These are phyloP conservation scores for Balanococcus diminutus DNA, from an alignment of 2,888 invertebrate species.

Conservation along the genomic window DNA sequence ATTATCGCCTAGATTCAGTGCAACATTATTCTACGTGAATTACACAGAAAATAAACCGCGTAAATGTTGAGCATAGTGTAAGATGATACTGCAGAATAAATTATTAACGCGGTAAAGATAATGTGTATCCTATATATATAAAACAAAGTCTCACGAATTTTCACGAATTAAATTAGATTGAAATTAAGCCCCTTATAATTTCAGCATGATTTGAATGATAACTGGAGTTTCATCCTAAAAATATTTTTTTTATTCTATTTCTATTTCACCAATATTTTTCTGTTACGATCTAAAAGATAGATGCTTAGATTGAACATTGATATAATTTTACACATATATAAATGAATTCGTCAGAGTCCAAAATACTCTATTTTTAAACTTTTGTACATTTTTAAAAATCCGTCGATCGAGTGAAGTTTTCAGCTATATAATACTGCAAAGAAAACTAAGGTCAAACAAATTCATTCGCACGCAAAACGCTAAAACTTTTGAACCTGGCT, in stretches of 20 bases:
- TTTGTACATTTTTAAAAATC: background rate
- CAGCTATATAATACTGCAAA: background rate
- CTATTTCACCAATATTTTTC: too few relatives aligned
- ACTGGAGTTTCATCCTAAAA: background rate
- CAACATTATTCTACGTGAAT: background rate
- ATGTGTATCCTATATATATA: background rate
- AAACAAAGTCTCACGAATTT: background rate
- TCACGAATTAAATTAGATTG: background rate
- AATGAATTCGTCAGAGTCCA: too few relatives aligned
- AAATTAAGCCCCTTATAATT: background rate
- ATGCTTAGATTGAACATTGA: too few relatives aligned
- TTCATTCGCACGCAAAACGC: conserved; percentile 7
- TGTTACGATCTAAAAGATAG: background rate
- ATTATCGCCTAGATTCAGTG: background rate
- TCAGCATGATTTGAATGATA: background rate
- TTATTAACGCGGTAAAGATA: background rate
- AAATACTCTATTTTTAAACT: too few relatives aligned
- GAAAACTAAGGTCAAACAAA: background rate
- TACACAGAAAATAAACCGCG: background rate
- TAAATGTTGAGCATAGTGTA: background rate
- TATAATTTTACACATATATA: too few relatives aligned
- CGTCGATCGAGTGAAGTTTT: background rate
- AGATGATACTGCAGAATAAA: background rate
- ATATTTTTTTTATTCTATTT: too few relatives aligned
- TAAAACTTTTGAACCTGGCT: background rate